phyloP scores from a whole-genome alignment of 2,113 vertebrate species.

The Poeciliopsis occidentalis region DNA sequence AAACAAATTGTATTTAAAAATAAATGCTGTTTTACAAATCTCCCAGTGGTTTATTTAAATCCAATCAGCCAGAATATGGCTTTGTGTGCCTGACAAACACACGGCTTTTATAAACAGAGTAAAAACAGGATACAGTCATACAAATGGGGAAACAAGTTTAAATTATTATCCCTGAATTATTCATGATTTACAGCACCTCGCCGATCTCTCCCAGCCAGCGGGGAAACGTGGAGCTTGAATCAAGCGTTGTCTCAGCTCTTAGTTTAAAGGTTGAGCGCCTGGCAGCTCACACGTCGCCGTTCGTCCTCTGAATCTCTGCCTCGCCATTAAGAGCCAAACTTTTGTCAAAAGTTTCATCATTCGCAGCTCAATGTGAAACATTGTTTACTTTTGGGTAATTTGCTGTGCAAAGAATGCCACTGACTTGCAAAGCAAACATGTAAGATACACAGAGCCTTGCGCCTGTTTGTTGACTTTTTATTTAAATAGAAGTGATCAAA shows the following conservation, averaged over 20 bases:
- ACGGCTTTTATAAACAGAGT: conserved; percentile 30
- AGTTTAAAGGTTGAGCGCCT: conserved; percentile 38
- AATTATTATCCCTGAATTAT: conserved; percentile 54
- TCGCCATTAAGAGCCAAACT: not conserved
- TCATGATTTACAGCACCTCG: conserved; percentile 45
- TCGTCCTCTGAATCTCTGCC: conserved; percentile 36
- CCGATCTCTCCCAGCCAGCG: conserved; percentile 31
- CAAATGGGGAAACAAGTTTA: conserved; percentile 16
- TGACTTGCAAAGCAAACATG: conserved; percentile 19
- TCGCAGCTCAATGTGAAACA: not conserved
- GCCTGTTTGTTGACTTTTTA: conserved; percentile 30
- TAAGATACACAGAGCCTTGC: conserved; percentile 1
- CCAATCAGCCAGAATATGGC: conserved; percentile 65
- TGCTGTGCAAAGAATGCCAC: not conserved
- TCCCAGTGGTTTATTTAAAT: conserved; percentile 64
- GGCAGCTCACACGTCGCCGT: conserved; percentile 33
- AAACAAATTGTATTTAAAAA: not conserved
- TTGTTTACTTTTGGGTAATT: conserved; percentile 24
- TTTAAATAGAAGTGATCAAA: conserved; percentile 56
- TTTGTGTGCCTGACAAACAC: conserved; percentile 66
- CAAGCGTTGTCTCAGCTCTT: conserved; percentile 9
- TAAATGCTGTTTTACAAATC: not conserved
- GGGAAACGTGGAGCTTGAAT: conserved; percentile 7
- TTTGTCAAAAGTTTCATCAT: conserved; percentile 28
- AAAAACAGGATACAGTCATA: conserved; percentile 45